A percentile compares a stretch with the other conserved stretches of the same genome.
Evolutionary conservation across 2,888 invertebrate species (phyloP).

Genomic region (Andrena hattorfiana): DNA sequence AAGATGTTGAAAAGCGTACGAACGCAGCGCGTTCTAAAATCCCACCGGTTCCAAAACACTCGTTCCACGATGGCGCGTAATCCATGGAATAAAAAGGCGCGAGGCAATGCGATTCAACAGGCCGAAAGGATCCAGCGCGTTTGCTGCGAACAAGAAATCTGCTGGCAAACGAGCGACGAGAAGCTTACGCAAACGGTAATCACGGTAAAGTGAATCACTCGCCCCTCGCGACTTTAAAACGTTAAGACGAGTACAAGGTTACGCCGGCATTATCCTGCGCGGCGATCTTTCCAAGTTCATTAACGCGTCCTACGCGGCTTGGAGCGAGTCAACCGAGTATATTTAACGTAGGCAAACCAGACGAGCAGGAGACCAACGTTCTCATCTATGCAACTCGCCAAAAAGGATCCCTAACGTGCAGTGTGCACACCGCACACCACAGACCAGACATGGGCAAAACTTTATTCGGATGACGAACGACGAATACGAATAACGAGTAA

Average conservation of each 20-base stretch:
- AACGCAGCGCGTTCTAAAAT: constrained; percentile 10
- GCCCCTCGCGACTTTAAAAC: constrained; percentile 47
- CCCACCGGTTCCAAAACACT: constrained; percentile 3
- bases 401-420: constrained; percentile 37
- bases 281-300: constrained; percentile 69
- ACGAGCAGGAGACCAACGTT: constrained; percentile 45
- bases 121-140: constrained; percentile 35
- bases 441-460: not conserved
- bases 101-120: constrained; percentile 29
- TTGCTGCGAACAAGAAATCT: constrained; percentile 34
- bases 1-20: not conserved
- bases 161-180: constrained; percentile 26
- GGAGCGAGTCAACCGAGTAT: constrained; percentile 45
- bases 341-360: constrained; percentile 55
- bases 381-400: constrained; percentile 16
- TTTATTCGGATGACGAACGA: too few relatives aligned
- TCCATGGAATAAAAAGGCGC: constrained; percentile 24
- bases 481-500: too few relatives aligned
- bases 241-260: constrained; percentile 60
- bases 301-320: constrained; percentile 62
- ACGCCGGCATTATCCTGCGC: constrained; percentile 44
- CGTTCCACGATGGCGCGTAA: constrained; percentile 6
- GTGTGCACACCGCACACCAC: not conserved
- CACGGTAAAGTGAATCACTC: constrained; percentile 51
- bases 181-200: constrained; percentile 43